A percentile compares a stretch with the other conserved stretches of the same genome.
These are phyloP conservation scores for Nothocercus nigrocapillus DNA, from an alignment of 2,113 vertebrate species.

Conservation along the genomic window DNA sequence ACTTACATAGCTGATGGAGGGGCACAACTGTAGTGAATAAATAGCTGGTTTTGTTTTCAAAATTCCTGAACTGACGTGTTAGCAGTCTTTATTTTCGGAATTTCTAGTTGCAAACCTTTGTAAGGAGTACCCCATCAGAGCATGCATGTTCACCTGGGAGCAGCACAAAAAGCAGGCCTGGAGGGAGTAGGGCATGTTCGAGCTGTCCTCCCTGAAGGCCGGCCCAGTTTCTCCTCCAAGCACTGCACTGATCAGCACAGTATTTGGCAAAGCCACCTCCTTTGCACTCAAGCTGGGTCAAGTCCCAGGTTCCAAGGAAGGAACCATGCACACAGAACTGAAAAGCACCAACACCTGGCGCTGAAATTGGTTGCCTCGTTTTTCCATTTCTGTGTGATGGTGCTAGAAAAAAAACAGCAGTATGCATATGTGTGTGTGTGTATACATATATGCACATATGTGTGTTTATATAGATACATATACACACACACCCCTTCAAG, in stretches of 20 bases:
- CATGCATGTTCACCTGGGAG: not conserved
- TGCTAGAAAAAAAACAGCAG: not conserved
- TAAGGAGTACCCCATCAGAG: not conserved
- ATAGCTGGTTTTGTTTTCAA: not conserved
- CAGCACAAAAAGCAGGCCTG: too few species aligned
- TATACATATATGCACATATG: too few species aligned
- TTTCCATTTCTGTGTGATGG: not conserved
- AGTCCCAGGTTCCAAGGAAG: not conserved
- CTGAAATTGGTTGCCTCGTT: not conserved
- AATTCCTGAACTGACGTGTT: not conserved
- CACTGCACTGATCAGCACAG: too few species aligned
- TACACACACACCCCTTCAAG: too few species aligned
- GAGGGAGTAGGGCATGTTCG: not conserved
- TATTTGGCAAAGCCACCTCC: not conserved
- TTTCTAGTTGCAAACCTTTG: not conserved
- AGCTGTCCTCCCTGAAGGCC: not conserved
- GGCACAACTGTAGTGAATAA: not conserved
- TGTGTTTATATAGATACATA: too few species aligned
- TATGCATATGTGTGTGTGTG: too few species aligned
- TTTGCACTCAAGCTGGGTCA: not conserved
- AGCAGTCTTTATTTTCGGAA: not conserved
- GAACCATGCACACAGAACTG: fast-evolving
- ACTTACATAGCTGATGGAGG: not conserved
- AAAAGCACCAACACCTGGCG: not conserved
- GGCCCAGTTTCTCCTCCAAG: not conserved